phyloP scores from a whole-genome alignment of 2,888 invertebrate genomes.

The Clitarchus hookeri region DNA sequence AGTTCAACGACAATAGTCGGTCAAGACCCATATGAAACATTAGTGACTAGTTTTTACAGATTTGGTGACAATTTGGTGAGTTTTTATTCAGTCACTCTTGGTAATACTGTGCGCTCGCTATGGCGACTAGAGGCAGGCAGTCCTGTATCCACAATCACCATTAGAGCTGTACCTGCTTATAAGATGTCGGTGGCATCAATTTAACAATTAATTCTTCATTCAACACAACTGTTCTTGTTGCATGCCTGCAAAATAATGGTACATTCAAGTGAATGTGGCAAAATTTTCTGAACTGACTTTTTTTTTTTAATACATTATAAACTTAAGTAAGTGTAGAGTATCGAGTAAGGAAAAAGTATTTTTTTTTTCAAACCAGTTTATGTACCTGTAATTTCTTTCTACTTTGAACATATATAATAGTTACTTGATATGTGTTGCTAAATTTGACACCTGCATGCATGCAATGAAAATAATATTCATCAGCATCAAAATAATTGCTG shows the following conservation, averaged over 20 bases:
- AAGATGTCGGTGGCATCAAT: not conserved
- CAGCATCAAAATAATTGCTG: too few species aligned
- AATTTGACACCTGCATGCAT: too few species aligned
- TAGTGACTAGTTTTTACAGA: conserved; percentile 8
- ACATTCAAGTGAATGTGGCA: not conserved
- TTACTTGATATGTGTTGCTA: too few species aligned
- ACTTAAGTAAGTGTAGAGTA: too few species aligned
- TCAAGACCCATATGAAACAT: not conserved
- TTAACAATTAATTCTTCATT: not conserved
- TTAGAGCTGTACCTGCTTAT: not conserved
- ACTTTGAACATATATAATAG: too few species aligned
- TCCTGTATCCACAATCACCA: not conserved
- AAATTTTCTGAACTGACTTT: too few species aligned
- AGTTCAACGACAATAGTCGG: not conserved
- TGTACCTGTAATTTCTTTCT: too few species aligned
- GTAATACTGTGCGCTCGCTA: not conserved
- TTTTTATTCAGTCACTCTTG: not conserved
- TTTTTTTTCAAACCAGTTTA: too few species aligned
- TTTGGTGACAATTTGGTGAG: conserved; percentile 7
- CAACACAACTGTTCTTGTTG: not conserved
- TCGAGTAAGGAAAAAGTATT: too few species aligned
- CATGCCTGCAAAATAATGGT: not conserved
- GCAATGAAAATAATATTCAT: too few species aligned
- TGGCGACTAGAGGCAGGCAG: not conserved
- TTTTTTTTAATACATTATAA: too few species aligned